Conservation (phyloP, 2,888 invertebrate species). For the Drepana falcataria region DNA sequence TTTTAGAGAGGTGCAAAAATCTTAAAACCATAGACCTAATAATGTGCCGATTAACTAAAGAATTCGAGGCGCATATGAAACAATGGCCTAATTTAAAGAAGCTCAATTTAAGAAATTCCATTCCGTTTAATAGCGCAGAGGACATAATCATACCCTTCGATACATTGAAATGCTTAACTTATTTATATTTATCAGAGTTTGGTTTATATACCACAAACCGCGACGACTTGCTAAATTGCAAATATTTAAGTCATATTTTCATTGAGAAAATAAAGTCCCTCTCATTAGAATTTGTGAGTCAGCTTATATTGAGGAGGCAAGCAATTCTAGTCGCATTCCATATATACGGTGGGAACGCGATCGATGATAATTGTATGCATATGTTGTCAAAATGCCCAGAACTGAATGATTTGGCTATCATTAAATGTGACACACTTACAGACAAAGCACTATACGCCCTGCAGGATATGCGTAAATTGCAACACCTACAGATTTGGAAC, state of each 20-base stretch:
- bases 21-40: conserved; percentile 57
- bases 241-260: conserved; percentile 51
- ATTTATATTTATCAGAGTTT: conserved; percentile 60
- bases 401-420: conserved; percentile 60
- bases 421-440: conserved; percentile 60
- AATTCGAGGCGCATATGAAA: conserved; percentile 48
- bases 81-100: conserved; percentile 55
- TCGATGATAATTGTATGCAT: conserved; percentile 53
- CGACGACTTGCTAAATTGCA: conserved; percentile 48
- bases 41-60: conserved; percentile 60
- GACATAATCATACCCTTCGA: conserved; percentile 51
- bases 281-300: conserved; percentile 43
- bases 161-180: conserved; percentile 48
- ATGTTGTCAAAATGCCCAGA: conserved; percentile 49
- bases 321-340: conserved; percentile 48
- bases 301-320: conserved; percentile 49
- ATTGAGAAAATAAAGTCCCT: conserved; percentile 66
- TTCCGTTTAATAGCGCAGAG: conserved; percentile 33
- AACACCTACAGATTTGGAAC: conserved; percentile 67
- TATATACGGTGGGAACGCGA: conserved; percentile 56
- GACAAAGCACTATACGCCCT: conserved; percentile 52
- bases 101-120: conserved; percentile 61
- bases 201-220: conserved; percentile 55
- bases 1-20: conserved; percentile 51
- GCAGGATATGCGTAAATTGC: conserved; percentile 38